Conservation (phyloP, 2,888 invertebrate species). For the Luperina nickerlii region DNA sequence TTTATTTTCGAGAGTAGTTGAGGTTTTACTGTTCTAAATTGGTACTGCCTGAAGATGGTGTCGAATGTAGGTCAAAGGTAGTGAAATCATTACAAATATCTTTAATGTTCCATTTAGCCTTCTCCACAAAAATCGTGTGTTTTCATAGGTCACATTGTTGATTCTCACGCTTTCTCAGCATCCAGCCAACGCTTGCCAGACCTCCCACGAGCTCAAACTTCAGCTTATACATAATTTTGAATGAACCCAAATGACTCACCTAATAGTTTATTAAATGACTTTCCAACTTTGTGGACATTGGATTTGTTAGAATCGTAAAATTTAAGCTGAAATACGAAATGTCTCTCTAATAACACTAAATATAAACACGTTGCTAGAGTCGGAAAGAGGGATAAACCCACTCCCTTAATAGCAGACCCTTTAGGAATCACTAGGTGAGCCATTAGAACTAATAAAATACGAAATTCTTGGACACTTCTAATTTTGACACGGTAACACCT, state of each 20-base stretch:
- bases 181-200: conserved; percentile 22
- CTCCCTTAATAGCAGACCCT: conserved; percentile 79
- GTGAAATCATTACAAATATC: conserved; percentile 1
- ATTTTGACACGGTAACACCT: conserved; percentile 64
- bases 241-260: conserved; percentile 47
- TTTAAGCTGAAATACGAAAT: conserved; percentile 65
- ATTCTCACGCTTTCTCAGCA: conserved; percentile 42
- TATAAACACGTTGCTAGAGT: conserved; percentile 75
- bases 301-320: conserved; percentile 60
- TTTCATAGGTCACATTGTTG: conserved; percentile 35
- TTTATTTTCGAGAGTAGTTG: not conserved
- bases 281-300: conserved; percentile 45
- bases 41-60: not conserved
- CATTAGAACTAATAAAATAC: conserved; percentile 81
- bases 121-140: conserved; percentile 2
- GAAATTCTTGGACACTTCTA: conserved; percentile 79
- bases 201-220: conserved; percentile 33
- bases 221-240: conserved; percentile 27
- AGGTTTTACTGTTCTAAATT: not conserved
- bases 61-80: not conserved
- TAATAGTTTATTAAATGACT: conserved; percentile 51
- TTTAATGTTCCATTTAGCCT: conserved; percentile 16
- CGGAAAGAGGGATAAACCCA: conserved; percentile 74
- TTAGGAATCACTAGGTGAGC: conserved; percentile 80
- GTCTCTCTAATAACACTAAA: conserved; percentile 69